phyloP scores from a whole-genome alignment of 2,797 vertebrate genomes.

The Brachyalestes nurse region DNA sequence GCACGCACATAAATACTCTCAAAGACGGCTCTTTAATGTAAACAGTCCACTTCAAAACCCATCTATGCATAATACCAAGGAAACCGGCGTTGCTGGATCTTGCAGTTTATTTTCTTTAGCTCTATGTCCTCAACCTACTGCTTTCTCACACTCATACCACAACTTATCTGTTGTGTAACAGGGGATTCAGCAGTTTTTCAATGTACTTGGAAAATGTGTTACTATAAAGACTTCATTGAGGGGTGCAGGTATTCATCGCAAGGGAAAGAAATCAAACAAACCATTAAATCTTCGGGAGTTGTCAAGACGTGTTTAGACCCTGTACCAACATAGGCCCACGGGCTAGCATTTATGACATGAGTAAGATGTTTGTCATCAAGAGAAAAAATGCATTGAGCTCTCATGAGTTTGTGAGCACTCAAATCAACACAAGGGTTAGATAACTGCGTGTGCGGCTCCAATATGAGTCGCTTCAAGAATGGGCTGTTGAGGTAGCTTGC shows the following conservation, averaged over 20 bases:
- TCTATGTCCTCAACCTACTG: neutral
- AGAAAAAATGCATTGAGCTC: neutral
- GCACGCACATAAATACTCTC: neutral
- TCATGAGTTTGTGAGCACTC: neutral
- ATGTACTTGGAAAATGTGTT: slow-evolving; percentile 6
- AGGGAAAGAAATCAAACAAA: slow-evolving; percentile 28
- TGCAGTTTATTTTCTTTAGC: slow-evolving; percentile 49
- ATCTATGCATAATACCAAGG: neutral
- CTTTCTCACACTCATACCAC: slow-evolving; percentile 44
- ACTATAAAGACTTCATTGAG: slow-evolving; percentile 23
- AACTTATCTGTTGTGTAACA: slow-evolving; percentile 61
- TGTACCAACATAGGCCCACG: neutral
- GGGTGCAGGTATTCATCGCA: slow-evolving; percentile 31
- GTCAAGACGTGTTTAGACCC: slow-evolving; percentile 23
- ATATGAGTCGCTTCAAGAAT: neutral
- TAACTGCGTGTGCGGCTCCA: neutral
- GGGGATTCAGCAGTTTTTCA: neutral
- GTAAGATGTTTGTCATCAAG: slow-evolving; percentile 4
- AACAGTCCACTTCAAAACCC: neutral
- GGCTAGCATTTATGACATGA: slow-evolving; percentile 33
- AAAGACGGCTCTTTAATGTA: neutral
- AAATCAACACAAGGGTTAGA: neutral
- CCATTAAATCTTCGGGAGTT: slow-evolving; percentile 25
- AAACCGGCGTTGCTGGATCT: slow-evolving; percentile 16
- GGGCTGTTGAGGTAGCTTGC: slow-evolving; percentile 33